Evolutionary conservation across 1,140 invertebrate genomes (phyloP).

Genomic region (Ectropis grisescens): DNA sequence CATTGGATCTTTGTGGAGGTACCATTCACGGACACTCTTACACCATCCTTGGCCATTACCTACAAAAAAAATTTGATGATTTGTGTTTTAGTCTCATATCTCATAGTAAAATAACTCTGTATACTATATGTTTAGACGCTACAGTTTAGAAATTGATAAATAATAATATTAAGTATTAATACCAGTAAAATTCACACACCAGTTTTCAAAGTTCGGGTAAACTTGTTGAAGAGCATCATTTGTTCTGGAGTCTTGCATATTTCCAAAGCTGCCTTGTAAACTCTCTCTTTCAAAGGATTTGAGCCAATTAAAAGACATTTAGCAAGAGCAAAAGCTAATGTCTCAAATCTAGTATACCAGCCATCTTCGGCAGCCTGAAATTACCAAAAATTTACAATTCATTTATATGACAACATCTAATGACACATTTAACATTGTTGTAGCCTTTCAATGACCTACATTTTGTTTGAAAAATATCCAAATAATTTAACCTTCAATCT

Average conservation of each 20-base stretch:
- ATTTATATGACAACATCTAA: too few relatives aligned
- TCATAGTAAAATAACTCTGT: too few relatives aligned
- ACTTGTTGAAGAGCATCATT: conserved; percentile 75
- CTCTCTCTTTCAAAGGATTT: conserved; percentile 54
- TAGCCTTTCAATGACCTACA: too few relatives aligned
- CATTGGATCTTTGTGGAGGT: conserved; percentile 68
- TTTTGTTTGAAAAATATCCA: too few relatives aligned
- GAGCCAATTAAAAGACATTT: conserved; percentile 61
- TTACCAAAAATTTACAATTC: conserved; percentile 7
- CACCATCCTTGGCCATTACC: conserved; percentile 77
- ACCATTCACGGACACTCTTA: conserved; percentile 74
- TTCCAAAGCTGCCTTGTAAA: conserved; percentile 66
- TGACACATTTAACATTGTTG: too few relatives aligned
- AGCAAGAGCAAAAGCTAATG: conserved; percentile 73
- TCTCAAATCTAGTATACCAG: conserved; percentile 67
- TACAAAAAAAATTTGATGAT: conserved; percentile 14
- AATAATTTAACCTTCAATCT: too few relatives aligned
- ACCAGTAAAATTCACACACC: too few relatives aligned
- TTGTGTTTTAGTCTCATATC: too few relatives aligned
- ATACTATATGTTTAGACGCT: too few relatives aligned
- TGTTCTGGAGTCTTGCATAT: conserved; percentile 71
- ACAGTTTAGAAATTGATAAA: too few relatives aligned
- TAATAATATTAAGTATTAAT: too few relatives aligned
- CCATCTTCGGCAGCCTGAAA: conserved; percentile 67
- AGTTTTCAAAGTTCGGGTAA: conserved; percentile 58